Conservation (phyloP, 2,888 invertebrate genomes). For the Vesta saturnalis region DNA sequence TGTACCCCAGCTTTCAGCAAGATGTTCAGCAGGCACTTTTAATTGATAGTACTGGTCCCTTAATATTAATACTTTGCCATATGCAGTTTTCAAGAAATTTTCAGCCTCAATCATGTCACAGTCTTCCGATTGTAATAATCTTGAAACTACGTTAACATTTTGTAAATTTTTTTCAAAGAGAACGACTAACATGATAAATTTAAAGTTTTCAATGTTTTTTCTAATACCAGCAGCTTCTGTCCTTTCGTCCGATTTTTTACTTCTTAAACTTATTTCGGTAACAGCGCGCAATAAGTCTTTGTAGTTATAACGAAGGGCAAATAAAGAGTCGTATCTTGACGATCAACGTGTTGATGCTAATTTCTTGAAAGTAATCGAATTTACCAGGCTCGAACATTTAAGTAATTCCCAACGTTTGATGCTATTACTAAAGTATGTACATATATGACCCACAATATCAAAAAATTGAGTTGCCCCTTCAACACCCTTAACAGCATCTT, state of each 20-base stretch:
- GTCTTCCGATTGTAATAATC: too few relatives aligned
- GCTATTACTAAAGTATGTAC: conserved; percentile 21
- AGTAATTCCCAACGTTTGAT: conserved; percentile 17
- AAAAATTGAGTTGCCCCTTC: conserved; percentile 23
- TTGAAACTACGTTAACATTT: too few relatives aligned
- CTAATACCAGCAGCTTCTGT: too few relatives aligned
- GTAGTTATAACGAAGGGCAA: not conserved
- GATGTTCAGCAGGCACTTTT: too few relatives aligned
- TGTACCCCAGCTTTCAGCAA: too few relatives aligned
- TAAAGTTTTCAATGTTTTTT: too few relatives aligned
- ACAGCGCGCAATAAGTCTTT: not conserved
- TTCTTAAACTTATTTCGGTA: conserved; percentile 3
- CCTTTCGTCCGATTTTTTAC: conserved; percentile 1
- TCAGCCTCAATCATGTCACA: too few relatives aligned
- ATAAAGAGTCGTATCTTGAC: not conserved
- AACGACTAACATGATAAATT: too few relatives aligned
- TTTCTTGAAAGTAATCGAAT: not conserved
- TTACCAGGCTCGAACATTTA: not conserved
- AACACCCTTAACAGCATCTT: conserved; percentile 15
- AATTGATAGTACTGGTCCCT: too few relatives aligned
- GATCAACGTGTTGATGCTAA: not conserved
- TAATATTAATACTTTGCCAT: too few relatives aligned
- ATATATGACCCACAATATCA: conserved; percentile 17
- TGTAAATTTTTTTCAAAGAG: too few relatives aligned
- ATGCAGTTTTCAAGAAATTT: too few relatives aligned